Evolutionary conservation across 2,797 vertebrate species (phyloP), one percentile per base, ranked within the genome.

Genomic region (Graptemys geographica): DNA sequence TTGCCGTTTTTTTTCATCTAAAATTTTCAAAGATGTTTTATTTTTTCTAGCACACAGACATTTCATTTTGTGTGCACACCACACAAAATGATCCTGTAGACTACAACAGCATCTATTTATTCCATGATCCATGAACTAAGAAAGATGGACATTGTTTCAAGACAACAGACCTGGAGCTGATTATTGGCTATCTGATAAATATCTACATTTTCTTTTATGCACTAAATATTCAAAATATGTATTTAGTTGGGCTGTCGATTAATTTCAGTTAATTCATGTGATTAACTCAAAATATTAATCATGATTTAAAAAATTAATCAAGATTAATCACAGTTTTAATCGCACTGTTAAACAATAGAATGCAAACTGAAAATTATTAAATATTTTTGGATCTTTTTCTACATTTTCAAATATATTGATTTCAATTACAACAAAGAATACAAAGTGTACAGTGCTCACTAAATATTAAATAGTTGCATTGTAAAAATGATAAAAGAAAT

Each of bases 1-100:
- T 31, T 92, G 84, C 51, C 59, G 52, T 86, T 88, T 93, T 93
- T 93, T 94, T 92, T 79, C 57, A 82, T 91, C 80, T 78, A 88
- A 86, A 96, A 69, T 25, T 13, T 11, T 23, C 27, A 87, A 87
- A n/a, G 37, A 6, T 47, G 25, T 25, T 79, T 33, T 78, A 44
- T 44, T 25, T 59, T 79, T 28, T 7, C 49, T 41, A 52, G 11
- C 49, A 83, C n/a, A 53, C 28, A 69, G 19, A 53, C 53, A 83
- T 13, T 5, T 62, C 37, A 65, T 65, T 49, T 53, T 79, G 78
- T 25, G 59, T 65, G 37, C 28, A 21, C 37, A 33, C 82, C 88
- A 69, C 49, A 44, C 28, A 49, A 78, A 88, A 84, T 83, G 79
- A 28, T 76, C 23, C 9, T 83, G 84, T 12, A 53, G 57, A 41